Base-by-base conservation (phyloP, 1,140 invertebrate species). In the Drosophila parabipectinata region DNA sequence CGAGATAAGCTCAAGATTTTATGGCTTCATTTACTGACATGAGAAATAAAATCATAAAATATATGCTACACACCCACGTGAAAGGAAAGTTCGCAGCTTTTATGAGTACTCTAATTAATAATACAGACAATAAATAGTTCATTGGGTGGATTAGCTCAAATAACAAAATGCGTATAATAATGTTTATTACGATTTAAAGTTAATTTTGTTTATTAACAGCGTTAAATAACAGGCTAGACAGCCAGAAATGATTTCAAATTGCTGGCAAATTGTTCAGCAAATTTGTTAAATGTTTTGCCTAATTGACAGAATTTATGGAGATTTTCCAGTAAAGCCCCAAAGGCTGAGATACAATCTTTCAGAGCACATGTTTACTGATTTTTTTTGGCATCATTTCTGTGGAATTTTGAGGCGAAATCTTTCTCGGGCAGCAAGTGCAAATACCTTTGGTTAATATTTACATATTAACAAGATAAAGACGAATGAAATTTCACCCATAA, bases 351-450 rank as follows among this genome's bases (percentile, higher is more conserved):
- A 12, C 10, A 37, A n/a, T 37, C 10, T 37, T 12, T n/a, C 34
- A 37, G 34, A 10, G 32, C 32, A 28, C 26, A 28, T 28, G 26
- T 28, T 28, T 28, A 28, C 26, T 28, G 4, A 34, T 37, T 45
- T 9, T 62, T 47, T 54, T 71, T 66, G 77, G 59, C 71, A 71
- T 7, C 69, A 58, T 52, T 62, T 67, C 39, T 18, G 30, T n/a
- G 34, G 37, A 45, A 52, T 58, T 62, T 58, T 59, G 4, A 47
- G 53, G 81, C 73, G 77, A 80, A 85, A 78, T 78, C 80, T 59
- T 14, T 8, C 60, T 2, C 30, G 28, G 34, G 7, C n/a, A 34
- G 48, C 53, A 75, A 74, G 72, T 75, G 72, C 72, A 75, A 75
- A 75, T 75, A 66, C 66, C 74, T 75, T 75, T 12, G 53, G 47